Conservation (phyloP, 2,797 vertebrate genomes). For the Leptoclinus maculatus region DNA sequence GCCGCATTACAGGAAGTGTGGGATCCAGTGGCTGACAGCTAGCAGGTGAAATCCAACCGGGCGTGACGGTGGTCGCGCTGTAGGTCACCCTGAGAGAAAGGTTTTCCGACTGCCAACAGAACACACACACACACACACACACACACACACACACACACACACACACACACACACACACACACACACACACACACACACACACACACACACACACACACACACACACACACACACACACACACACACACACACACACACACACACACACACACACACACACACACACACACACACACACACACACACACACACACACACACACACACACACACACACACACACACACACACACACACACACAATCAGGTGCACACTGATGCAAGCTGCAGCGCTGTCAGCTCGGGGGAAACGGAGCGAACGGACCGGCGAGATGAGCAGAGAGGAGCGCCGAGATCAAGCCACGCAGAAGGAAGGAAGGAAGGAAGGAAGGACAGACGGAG, state of each 20-base stretch:
- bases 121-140: not conserved
- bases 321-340: not conserved
- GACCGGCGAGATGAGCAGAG: conserved; percentile 20
- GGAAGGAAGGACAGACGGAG: not conserved
- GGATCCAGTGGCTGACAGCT: conserved; percentile 1
- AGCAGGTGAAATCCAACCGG: conserved; percentile 25
- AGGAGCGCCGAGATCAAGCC: conserved; percentile 34
- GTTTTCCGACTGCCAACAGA: conserved; percentile 23
- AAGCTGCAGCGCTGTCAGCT: too few species aligned
- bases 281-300: not conserved
- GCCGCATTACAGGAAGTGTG: conserved; percentile 12
- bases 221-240: not conserved
- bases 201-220: not conserved
- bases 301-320: not conserved
- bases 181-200: not conserved
- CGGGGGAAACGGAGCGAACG: conserved; percentile 16
- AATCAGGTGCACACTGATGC: not conserved
- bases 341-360: not conserved
- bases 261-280: not conserved
- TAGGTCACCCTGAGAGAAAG: conserved; percentile 13
- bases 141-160: not conserved
- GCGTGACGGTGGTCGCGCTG: not conserved
- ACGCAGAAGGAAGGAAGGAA: conserved; percentile 45
- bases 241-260: not conserved
- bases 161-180: not conserved